Conservation (phyloP, 2,797 vertebrate species). For the Melanotaenia maccullochi region DNA sequence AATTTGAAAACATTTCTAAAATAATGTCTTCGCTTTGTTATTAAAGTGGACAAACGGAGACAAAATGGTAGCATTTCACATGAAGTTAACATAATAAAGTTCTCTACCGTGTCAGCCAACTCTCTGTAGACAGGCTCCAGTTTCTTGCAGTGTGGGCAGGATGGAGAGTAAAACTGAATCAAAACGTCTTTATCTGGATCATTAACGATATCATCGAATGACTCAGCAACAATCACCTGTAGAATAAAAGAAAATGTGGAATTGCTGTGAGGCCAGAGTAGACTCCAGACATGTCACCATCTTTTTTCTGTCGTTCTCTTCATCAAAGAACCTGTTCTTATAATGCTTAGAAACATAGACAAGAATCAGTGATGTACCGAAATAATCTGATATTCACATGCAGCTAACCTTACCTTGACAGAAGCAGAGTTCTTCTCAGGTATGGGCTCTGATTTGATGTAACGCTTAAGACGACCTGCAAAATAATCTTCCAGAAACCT, state of each 20-base stretch:
- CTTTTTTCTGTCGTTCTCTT: background rate
- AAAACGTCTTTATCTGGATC: slow-evolving; percentile 77
- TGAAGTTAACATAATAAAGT: background rate
- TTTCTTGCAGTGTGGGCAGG: slow-evolving; percentile 81
- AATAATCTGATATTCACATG: background rate
- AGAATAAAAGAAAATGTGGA: background rate
- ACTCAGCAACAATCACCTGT: slow-evolving; percentile 82
- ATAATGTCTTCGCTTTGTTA: no score
- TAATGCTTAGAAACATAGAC: background rate
- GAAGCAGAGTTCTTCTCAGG: slow-evolving; percentile 78
- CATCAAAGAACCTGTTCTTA: background rate
- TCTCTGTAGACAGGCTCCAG: slow-evolving; percentile 79
- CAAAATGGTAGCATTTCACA: background rate
- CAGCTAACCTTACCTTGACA: slow-evolving; percentile 75
- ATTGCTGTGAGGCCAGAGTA: background rate
- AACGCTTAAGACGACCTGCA: slow-evolving; percentile 78
- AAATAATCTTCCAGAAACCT: slow-evolving; percentile 83
- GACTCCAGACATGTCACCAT: background rate
- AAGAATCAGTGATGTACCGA: background rate
- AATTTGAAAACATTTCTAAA: no score
- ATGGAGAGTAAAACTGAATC: slow-evolving; percentile 82
- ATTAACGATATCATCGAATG: slow-evolving; percentile 79
- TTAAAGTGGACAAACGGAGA: background rate
- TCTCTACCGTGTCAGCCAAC: slow-evolving; percentile 75
- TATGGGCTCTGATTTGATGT: slow-evolving; percentile 80